Conservation (phyloP, 2,888 invertebrate species). For the Lasiommata megera region DNA sequence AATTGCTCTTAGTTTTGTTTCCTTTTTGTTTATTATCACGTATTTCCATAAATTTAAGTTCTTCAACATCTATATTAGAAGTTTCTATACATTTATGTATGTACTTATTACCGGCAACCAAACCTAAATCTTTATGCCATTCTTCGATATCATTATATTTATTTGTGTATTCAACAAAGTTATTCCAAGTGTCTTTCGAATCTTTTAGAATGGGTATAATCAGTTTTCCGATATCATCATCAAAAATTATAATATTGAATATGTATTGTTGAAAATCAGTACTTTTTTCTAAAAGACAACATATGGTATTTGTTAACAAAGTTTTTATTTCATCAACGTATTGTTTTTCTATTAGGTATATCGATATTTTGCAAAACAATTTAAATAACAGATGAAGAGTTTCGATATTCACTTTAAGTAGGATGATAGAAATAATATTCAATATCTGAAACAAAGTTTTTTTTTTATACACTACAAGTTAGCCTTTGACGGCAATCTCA, state of each 20-base stretch:
- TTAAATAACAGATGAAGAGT: constrained; percentile 48
- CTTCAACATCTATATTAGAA: background rate
- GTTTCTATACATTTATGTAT: constrained; percentile 10
- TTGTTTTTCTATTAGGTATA: constrained; percentile 40
- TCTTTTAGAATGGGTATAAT: constrained; percentile 28
- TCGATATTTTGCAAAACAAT: constrained; percentile 48
- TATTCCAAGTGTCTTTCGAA: background rate
- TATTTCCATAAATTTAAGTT: background rate
- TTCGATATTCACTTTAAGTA: constrained; percentile 49
- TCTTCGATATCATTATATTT: constrained; percentile 22
- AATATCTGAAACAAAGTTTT: constrained; percentile 32
- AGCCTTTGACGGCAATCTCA: no score
- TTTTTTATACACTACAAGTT: no score
- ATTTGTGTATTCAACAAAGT: constrained; percentile 35
- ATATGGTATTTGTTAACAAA: constrained; percentile 40
- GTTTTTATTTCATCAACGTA: constrained; percentile 10
- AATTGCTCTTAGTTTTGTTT: constrained; percentile 45
- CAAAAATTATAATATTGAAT: constrained; percentile 31
- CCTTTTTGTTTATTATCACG: constrained; percentile 32
- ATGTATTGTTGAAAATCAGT: constrained; percentile 35
- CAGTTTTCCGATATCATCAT: constrained; percentile 29
- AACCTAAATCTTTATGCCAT: constrained; percentile 22
- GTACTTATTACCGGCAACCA: constrained; percentile 12
- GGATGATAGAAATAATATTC: constrained; percentile 47
- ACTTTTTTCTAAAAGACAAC: constrained; percentile 15